Evolutionary conservation across 2,888 invertebrate species (phyloP), one percentile per base, ranked within the genome.

Genomic region (Agapostemon virescens): DNA sequence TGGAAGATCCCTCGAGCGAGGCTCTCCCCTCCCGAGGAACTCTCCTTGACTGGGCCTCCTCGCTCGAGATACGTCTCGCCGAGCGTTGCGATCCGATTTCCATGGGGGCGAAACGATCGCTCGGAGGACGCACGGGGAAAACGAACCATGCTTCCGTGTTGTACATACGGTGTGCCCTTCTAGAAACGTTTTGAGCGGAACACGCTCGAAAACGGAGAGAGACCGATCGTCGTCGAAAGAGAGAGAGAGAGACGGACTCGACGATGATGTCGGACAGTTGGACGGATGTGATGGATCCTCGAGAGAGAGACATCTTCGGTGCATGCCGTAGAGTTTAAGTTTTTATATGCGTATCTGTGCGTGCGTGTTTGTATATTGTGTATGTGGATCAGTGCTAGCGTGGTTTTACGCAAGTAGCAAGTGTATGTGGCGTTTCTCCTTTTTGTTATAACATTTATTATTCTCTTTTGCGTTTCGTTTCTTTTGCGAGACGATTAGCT

Each of bases 301-400:
- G 52, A 17, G 45, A 26, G 70, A 74, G 63, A 66, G 76, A 72
- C 74, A 74, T 74, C 66, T 58, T 87, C 83, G 85, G 88, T 84
- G 90, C 90, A 90, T 91, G 91, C 89, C 90, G 91, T 88, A 87
- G 84, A 89, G 84, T 88, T 83, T 83, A 70, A 71, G 69, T 82
- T 71, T 71, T 73, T 71, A 69, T 77, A 74, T 81, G n/a, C n/a
- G n/a, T n/a, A n/a, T n/a, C n/a, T n/a, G n/a, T n/a, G n/a, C n/a
- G n/a, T n/a, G n/a, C n/a, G n/a, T n/a, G n/a, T n/a, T n/a, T n/a
- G n/a, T n/a, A n/a, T n/a, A n/a, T n/a, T n/a, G n/a, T n/a, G n/a
- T n/a, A n/a, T n/a, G n/a, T n/a, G n/a, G n/a, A n/a, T n/a, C n/a
- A n/a, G n/a, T n/a, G n/a, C n/a, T n/a, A n/a, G n/a, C n/a, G n/a